Evolutionary conservation across 2,113 vertebrate species (phyloP).

Genomic region (Bolborhynchus lineola): DNA sequence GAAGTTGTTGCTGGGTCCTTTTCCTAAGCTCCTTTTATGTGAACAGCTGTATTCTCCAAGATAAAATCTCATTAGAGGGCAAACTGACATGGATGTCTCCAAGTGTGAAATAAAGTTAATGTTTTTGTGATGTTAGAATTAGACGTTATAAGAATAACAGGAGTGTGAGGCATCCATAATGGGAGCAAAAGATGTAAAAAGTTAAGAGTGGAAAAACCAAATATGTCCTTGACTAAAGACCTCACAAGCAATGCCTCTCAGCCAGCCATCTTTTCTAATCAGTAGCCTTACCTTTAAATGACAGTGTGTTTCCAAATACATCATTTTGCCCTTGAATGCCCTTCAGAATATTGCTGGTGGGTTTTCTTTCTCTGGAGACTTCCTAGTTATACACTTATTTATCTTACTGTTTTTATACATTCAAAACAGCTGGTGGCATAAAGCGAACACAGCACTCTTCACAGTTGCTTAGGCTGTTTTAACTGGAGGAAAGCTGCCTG

Average conservation of each 20-base stretch:
- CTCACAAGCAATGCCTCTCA: neutral
- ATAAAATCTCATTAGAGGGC: constrained; percentile 3
- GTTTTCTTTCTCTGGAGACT: constrained; percentile 21
- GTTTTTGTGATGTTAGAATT: neutral
- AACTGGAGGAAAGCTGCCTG: constrained; percentile 30
- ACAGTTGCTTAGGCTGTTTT: constrained; percentile 15
- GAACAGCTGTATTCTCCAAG: neutral
- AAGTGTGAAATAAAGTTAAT: neutral
- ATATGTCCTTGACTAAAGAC: neutral
- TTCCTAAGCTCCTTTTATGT: neutral
- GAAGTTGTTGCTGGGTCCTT: neutral
- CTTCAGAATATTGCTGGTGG: neutral
- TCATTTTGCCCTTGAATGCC: neutral
- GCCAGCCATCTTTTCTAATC: neutral
- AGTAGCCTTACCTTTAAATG: neutral
- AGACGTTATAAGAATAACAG: neutral
- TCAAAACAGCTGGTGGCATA: neutral
- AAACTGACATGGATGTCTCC: neutral
- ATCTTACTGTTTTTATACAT: neutral
- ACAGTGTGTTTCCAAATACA: neutral
- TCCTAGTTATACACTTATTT: neutral
- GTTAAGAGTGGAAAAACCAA: neutral
- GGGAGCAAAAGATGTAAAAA: neutral
- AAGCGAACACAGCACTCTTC: neutral
- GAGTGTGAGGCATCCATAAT: neutral